Base-by-base conservation (phyloP, 1,140 invertebrate species). In the Cydia fagiglandana region DNA sequence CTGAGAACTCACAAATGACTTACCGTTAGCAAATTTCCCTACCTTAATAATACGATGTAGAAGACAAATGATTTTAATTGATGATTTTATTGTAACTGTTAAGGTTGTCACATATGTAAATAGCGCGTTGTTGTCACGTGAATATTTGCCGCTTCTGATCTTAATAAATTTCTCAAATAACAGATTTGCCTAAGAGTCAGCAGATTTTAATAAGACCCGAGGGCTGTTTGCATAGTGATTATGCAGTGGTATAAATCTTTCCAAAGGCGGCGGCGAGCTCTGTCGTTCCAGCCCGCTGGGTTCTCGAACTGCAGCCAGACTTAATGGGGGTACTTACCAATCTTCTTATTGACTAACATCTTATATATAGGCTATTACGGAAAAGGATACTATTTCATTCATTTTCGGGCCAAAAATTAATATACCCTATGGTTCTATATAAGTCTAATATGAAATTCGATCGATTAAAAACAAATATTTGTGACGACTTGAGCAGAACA, bases 201-300 rank as follows among this genome's bases (percentile, higher is more conserved):
- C 17, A 61, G 56, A 61, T 10, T 24, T 24, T 61, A 24, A 20
- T 38, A 45, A 34, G 66, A 17, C 38, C 64, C 66, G 38, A 41
- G 66, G n/a, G 38, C 17, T 17, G 66, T 70, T 38, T 15, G 30
- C 66, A 70, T 17, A 70, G 34, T 70, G 66, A 38, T 38, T 34
- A 70, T 68, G 66, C 66, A 38, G 66, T 38, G 17, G 66, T 12
- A 38, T 38, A 70, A 70, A 70, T 70, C 66, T 41, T 38, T 61
- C 56, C 6, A 70, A 13, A 4, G 66, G 34, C 28, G 28, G 2
- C 2, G 30, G 30, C 30, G 66, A 0, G 64, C 17, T 38, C 34
- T 38, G 13, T 45, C 66, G 66, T 70, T 70, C 34, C n/a, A n/a
- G 15, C 15, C n/a, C 34, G 30, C 34, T 70, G 15, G 56, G 2